A percentile compares a stretch with the other conserved stretches of the same genome.
Evolutionary conservation across 2,113 vertebrate genomes (phyloP).

Genomic region (Patagioenas fasciata): DNA sequence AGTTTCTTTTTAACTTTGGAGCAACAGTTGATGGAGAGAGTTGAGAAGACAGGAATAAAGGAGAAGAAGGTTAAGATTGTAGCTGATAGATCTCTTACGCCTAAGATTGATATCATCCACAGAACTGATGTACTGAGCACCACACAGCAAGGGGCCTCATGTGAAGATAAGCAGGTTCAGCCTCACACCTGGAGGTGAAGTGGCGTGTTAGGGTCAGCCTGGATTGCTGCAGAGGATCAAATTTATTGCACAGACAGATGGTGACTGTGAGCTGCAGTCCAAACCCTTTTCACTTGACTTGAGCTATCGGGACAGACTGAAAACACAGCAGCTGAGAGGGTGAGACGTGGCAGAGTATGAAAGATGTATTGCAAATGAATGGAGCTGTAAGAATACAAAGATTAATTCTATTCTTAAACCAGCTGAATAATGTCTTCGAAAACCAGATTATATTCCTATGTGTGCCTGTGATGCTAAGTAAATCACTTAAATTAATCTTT

Average conservation of each 20-base stretch:
- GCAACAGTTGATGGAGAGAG: background rate
- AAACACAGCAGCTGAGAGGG: background rate
- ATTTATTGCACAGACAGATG: background rate
- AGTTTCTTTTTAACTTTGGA: background rate
- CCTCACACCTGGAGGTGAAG: background rate
- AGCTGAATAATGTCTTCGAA: background rate
- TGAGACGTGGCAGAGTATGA: background rate
- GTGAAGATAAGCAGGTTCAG: background rate
- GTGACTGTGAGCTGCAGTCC: background rate
- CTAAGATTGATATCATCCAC: rapidly evolving
- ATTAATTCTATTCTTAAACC: background rate
- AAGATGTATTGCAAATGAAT: rapidly evolving
- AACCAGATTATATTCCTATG: background rate
- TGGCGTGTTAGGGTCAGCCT: background rate
- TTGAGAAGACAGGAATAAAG: background rate
- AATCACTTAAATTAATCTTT: background rate
- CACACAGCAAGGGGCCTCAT: background rate
- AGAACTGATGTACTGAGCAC: background rate
- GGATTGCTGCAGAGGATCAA: background rate
- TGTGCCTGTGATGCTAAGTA: background rate
- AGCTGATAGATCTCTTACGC: background rate
- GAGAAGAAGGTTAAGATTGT: background rate
- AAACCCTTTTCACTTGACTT: background rate
- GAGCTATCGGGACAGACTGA: background rate
- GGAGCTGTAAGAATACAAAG: background rate